Evolutionary conservation across 1,140 invertebrate genomes (phyloP), one percentile per base, ranked within the genome.

Genomic region (Galleria mellonella): DNA sequence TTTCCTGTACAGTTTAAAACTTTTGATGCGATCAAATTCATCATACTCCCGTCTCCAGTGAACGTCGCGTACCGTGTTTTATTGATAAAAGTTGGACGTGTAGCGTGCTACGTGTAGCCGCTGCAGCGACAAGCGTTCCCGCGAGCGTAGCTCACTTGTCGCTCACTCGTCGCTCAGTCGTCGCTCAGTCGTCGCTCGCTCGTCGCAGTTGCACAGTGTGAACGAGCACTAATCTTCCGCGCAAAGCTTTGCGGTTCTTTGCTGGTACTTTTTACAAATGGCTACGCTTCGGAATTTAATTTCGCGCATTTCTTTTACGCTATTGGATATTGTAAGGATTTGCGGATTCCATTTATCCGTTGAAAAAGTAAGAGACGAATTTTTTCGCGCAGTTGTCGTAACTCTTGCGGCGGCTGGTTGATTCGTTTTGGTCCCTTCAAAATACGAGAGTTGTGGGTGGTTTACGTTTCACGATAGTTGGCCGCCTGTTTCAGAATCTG

Each of bases 291-390:
- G 68, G 66, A 77, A 81, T 81, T 76, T 77, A 77, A 76, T 81
- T 74, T 71, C 47, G 49, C 60, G 59, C 63, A 68, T 75, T 76
- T 77, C 69, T 75, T 81, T 73, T 60, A 72, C 62, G 65, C 67
- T 63, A 67, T 74, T 55, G 59, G 64, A 77, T 75, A 71, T 75
- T 72, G 70, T 67, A 66, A 64, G 68, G 68, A 75, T 75, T 77
- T 77, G 66, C 54, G 64, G 62, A 57, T 70, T 32, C 50, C 13
- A n/a, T n/a, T 76, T 70, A 67, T 65, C 44, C 43, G 36, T 41
- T 35, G 53, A 61, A 50, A 32, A 36, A 49, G 14, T 14, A 44
- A 32, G 44, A 55, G 43, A 38, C 45, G 51, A 42, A 31, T 41
- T 54, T 66, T 55, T 50, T 52, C 36, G n/a, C 43, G 30, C 37